Evolutionary conservation across 1,140 invertebrate genomes (phyloP).

Genomic region (Camponotus floridanus): DNA sequence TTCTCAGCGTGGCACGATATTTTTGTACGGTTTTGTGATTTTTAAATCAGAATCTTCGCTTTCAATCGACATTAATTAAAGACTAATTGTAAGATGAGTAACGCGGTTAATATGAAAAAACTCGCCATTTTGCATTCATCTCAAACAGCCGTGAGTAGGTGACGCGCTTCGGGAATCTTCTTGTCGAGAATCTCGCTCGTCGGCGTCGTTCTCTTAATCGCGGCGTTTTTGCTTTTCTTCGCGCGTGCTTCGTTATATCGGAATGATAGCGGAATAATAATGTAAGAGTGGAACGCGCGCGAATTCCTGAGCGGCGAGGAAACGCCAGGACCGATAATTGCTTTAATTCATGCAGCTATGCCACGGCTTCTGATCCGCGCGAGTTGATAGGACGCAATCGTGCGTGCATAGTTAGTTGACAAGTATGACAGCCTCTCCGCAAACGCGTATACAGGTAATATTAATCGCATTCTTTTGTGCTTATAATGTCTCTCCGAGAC

Average conservation of each 20-base stretch:
- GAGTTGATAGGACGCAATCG: background rate
- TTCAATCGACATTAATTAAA: conserved; percentile 68
- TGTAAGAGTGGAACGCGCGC: conserved; percentile 43
- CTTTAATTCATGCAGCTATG: conserved; percentile 82
- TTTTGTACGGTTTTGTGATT: background rate
- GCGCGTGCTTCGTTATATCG: conserved; percentile 58
- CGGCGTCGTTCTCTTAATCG: conserved; percentile 49
- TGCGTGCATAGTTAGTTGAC: conserved; percentile 26
- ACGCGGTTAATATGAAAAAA: conserved; percentile 39
- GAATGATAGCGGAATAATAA: conserved; percentile 67
- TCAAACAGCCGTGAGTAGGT: conserved; percentile 21
- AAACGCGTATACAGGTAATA: conserved; percentile 57
- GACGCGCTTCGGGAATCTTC: conserved; percentile 12
- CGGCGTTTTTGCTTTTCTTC: conserved; percentile 46
- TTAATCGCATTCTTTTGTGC: conserved; percentile 77
- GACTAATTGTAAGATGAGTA: conserved; percentile 25
- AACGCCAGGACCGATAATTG: conserved; percentile 77
- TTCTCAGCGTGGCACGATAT: background rate
- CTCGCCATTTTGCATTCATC: conserved; percentile 46
- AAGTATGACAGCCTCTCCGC: background rate
- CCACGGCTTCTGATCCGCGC: conserved; percentile 78
- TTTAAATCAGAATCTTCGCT: background rate
- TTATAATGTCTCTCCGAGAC: conserved; percentile 67
- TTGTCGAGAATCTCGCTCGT: conserved; percentile 15
- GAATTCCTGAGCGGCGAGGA: conserved; percentile 55